Base-by-base conservation (phyloP, 1,140 invertebrate genomes). In the Ericerus pela region DNA sequence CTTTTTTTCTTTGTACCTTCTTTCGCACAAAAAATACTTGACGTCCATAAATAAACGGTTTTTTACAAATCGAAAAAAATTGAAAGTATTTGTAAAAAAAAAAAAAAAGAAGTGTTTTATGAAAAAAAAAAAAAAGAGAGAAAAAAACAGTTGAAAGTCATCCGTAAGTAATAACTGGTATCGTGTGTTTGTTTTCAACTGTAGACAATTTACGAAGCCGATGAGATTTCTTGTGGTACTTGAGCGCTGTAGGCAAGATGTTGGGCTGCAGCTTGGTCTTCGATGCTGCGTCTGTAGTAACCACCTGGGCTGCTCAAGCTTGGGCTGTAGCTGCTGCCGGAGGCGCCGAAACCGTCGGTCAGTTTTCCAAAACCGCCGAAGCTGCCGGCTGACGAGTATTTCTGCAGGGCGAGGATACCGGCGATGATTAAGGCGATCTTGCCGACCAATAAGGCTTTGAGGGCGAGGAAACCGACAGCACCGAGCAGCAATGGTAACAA, bases 341-440 rank as follows among this genome's bases (percentile, higher is more conserved):
- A 60, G 60, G 65, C 41, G 28, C 38, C 37, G 47, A 47, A 56
- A 6, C 31, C 28, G 22, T 56, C 55, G 2, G 55, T 63, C 43
- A 73, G 63, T 51, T 67, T 66, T 51, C 66, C 66, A 22, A 64
- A 53, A 2, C 59, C 64, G 18, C 57, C 38, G 18, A 60, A 59
- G 30, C 64, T 64, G 14, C 75, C 73, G 3, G 73, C 72, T 29
- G 75, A 72, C 57, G 82, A 69, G 41, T 84, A 70, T 62, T 78
- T 83, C 59, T 84, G 82, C 61, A 82, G 73, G 1, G 77, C 76
- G 14, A 85, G 61, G 11, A 83, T 68, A 0, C 77, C 75, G 22
- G 81, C 81, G 20, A 83, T 67, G 33, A 85, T 64, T 55, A 87
- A 76, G 3, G 84, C 84, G 33, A 86, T 68, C 66, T 85, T 87